These are phyloP conservation scores for Caenorhabditis sulstoni DNA, from an alignment of 2,888 invertebrate genomes.

Conservation along the genomic window DNA sequence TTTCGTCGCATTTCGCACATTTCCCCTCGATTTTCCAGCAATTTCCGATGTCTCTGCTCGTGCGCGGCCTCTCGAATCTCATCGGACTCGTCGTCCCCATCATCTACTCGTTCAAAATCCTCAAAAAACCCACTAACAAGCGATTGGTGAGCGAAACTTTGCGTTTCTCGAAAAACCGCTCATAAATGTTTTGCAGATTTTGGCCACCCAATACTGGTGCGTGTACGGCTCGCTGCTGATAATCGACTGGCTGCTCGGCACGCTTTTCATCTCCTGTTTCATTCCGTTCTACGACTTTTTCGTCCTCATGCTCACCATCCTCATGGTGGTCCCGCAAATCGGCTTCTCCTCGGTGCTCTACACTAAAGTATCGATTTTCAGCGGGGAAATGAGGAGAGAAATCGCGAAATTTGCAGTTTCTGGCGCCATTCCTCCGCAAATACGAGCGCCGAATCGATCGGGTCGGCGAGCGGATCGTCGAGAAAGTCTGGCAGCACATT, in stretches of 20 bases:
- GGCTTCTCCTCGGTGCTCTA: conserved; percentile 42
- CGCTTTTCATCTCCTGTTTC: conserved; percentile 47
- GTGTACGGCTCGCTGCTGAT: conserved; percentile 45
- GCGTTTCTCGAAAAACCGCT: neutral
- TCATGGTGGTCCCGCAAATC: conserved; percentile 39
- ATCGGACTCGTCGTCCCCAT: conserved; percentile 50
- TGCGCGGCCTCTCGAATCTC: conserved; percentile 45
- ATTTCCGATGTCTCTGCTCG: conserved; percentile 49
- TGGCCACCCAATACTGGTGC: conserved; percentile 45
- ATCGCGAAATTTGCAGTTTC: conserved; percentile 19
- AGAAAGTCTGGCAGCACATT: conserved; percentile 20
- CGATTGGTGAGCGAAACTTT: conserved; percentile 34
- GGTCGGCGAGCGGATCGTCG: neutral
- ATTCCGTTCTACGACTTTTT: conserved; percentile 57
- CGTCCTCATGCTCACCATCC: conserved; percentile 26
- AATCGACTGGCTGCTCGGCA: conserved; percentile 44
- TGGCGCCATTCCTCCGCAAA: conserved; percentile 48
- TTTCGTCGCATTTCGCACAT: neutral
- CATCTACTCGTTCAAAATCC: conserved; percentile 47
- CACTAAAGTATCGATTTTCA: conserved; percentile 31
- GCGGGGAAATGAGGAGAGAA: neutral
- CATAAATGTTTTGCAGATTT: conserved; percentile 19
- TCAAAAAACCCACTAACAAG: conserved; percentile 50
- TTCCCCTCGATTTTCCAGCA: conserved; percentile 1
- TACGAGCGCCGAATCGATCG: conserved; percentile 47